These are phyloP conservation scores for Rhinolophus ferrumequinum DNA, from an alignment of 2,113 vertebrate genomes.

Conservation along the genomic window DNA sequence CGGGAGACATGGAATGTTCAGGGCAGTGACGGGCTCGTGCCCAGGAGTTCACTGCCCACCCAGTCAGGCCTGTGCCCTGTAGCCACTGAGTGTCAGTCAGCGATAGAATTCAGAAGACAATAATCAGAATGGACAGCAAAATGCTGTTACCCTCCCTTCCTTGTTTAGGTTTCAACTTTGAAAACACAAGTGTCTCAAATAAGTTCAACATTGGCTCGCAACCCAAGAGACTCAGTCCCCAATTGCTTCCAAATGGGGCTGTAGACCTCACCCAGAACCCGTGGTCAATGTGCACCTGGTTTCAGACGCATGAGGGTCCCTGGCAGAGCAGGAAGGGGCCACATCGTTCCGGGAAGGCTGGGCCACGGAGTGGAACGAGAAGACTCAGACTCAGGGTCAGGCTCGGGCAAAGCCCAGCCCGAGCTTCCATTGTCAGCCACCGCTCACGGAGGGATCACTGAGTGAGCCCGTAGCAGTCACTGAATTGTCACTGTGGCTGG, in stretches of 20 bases:
- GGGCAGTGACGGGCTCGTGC: background rate
- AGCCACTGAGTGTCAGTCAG: background rate
- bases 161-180: conserved; percentile 79
- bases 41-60: background rate
- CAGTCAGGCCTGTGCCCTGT: background rate
- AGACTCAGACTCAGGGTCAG: background rate
- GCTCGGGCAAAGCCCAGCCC: background rate
- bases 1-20: background rate
- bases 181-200: conserved; percentile 74
- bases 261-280: background rate
- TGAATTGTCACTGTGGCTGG: rapidly evolving
- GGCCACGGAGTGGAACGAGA: rapidly evolving
- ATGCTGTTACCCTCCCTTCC: conserved; percentile 59
- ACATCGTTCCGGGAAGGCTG: rapidly evolving
- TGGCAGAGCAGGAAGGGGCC: background rate
- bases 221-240: conserved; percentile 65
- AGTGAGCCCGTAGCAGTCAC: background rate
- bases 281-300: background rate
- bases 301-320: background rate
- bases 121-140: conserved; percentile 68
- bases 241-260: conserved; percentile 79
- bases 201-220: conserved; percentile 75
- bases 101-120: background rate
- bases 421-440: rapidly evolving
- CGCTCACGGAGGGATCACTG: background rate